Percentiles rank a stretch among this genome's conserved stretches.
Conservation (phyloP, 2,113 vertebrate genomes). For the Rostratula benghalensis region DNA sequence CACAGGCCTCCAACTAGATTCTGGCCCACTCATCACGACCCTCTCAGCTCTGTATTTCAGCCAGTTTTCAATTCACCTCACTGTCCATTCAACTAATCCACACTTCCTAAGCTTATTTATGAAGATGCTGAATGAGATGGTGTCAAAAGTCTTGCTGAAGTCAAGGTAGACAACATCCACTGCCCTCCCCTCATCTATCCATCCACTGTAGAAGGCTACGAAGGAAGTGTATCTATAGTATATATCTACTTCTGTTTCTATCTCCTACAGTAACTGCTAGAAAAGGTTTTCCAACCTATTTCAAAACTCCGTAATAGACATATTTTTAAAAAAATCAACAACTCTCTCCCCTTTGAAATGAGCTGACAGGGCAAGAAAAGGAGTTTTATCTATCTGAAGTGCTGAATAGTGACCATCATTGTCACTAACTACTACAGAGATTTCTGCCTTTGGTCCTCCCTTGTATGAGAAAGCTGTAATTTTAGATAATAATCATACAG, state of each 20-base stretch:
- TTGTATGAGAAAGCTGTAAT: background rate
- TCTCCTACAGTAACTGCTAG: background rate
- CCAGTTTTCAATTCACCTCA: too few species aligned
- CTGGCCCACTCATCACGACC: too few species aligned
- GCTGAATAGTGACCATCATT: background rate
- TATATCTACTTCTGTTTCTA: background rate
- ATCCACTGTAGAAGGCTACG: too few species aligned
- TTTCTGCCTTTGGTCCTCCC: background rate
- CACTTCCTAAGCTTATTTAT: too few species aligned
- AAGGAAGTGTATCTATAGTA: background rate
- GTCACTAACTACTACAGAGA: background rate
- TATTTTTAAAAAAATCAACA: background rate
- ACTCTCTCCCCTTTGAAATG: background rate
- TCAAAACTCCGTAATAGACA: background rate
- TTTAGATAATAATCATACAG: background rate
- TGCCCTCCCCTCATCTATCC: too few species aligned
- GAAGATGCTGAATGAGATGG: too few species aligned
- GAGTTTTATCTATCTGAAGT: background rate
- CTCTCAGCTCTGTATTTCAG: too few species aligned
- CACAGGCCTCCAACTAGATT: too few species aligned
- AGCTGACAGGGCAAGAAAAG: background rate
- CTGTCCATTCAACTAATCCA: too few species aligned
- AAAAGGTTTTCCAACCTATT: background rate
- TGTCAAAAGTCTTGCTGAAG: too few species aligned
- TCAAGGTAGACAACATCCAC: too few species aligned